Conservation (phyloP, 2,113 vertebrate species). For the Xenus cinereus region DNA sequence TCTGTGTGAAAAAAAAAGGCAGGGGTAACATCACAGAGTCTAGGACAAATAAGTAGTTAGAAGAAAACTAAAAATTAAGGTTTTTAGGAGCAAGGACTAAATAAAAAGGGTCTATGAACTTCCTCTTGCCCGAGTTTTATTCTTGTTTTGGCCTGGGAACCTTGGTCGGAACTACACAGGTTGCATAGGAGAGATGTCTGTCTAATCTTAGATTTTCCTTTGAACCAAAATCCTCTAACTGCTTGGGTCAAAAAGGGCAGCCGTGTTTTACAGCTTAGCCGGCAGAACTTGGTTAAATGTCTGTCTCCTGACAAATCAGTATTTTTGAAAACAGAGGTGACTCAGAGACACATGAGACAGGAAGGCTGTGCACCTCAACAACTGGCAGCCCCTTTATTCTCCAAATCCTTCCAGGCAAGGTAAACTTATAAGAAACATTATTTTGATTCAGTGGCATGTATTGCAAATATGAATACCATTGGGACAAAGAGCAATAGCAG, state of each 20-base stretch:
- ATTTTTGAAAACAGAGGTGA: background rate
- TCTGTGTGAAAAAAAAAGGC: background rate
- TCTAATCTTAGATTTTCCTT: background rate
- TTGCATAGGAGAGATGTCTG: background rate
- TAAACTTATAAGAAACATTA: background rate
- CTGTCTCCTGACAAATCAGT: slow-evolving; percentile 8
- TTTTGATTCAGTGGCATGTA: background rate
- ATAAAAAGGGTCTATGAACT: background rate
- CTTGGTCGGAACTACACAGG: background rate
- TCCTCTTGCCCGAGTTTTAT: background rate
- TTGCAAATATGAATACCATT: background rate
- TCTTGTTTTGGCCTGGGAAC: background rate
- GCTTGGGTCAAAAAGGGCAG: background rate
- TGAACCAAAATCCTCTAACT: slow-evolving; percentile 5
- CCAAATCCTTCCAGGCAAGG: background rate
- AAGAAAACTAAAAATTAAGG: background rate
- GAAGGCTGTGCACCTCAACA: background rate
- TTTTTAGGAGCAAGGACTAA: background rate
- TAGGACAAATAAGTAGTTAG: background rate
- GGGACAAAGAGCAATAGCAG: background rate
- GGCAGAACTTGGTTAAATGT: background rate
- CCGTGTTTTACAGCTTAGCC: background rate
- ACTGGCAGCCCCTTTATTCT: background rate
- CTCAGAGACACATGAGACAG: background rate
- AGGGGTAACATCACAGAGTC: background rate